Percentiles rank a stretch among this genome's conserved stretches.
Evolutionary conservation across 2,888 invertebrate genomes (phyloP).

Genomic region (Drosophila atripex): DNA sequence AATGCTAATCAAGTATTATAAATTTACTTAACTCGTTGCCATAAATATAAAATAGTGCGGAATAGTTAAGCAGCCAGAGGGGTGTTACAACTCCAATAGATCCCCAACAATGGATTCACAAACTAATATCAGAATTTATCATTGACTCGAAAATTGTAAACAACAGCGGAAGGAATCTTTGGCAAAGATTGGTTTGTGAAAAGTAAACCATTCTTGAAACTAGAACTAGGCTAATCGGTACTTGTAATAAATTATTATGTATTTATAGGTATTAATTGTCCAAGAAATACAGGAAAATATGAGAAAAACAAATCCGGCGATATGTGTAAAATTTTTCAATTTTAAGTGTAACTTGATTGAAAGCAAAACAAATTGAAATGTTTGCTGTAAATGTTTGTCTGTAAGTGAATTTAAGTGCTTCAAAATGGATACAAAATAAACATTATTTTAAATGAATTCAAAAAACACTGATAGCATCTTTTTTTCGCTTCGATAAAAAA

Average conservation of each 20-base stretch:
- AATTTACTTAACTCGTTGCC: constrained; percentile 28
- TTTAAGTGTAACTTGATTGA: constrained; percentile 55
- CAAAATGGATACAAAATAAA: constrained; percentile 31
- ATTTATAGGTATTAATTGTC: constrained; percentile 35
- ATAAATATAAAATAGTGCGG: constrained; percentile 34
- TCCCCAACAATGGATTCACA: constrained; percentile 10
- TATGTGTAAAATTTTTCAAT: constrained; percentile 33
- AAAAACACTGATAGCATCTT: background rate
- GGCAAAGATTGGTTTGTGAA: constrained; percentile 3
- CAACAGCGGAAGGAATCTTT: constrained; percentile 21
- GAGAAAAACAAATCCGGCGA: constrained; percentile 9
- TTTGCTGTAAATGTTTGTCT: constrained; percentile 39
- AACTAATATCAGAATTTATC: constrained; percentile 24
- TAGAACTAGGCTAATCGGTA: constrained; percentile 51
- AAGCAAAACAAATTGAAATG: constrained; percentile 9
- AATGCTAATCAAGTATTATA: constrained; percentile 36
- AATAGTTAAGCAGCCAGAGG: constrained; percentile 17
- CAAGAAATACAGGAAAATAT: constrained; percentile 43
- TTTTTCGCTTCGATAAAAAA: background rate
- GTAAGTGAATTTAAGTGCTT: constrained; percentile 49
- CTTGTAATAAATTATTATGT: constrained; percentile 19
- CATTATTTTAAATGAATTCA: constrained; percentile 30
- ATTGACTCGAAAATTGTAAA: constrained; percentile 31
- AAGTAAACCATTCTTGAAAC: constrained; percentile 42
- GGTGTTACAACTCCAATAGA: constrained; percentile 6